phyloP scores from a whole-genome alignment of 2,797 vertebrate species.

The Melanotaenia nigrans region DNA sequence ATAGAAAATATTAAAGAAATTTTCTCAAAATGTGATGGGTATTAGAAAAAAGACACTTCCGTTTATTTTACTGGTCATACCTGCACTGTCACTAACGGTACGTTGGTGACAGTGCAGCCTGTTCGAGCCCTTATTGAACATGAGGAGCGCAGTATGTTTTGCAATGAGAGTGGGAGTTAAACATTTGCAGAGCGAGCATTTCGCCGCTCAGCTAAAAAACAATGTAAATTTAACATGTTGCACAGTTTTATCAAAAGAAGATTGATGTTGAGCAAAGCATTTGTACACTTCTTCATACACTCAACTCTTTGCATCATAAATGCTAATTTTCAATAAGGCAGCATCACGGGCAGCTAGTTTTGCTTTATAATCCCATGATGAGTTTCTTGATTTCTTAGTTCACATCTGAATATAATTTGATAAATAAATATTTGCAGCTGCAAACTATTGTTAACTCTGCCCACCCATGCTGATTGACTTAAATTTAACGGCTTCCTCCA shows the following conservation, averaged over 20 bases:
- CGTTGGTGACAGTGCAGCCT: neutral
- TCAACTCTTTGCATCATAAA: neutral
- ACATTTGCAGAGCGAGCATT: neutral
- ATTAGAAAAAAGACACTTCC: neutral
- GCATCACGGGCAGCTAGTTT: neutral
- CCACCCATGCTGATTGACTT: neutral
- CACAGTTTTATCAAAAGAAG: neutral
- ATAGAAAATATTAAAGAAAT: accelerated
- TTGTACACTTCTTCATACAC: too few relatives aligned
- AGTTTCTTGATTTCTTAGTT: neutral
- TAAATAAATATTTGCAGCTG: neutral
- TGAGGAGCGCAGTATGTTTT: neutral
- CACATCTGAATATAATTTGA: neutral
- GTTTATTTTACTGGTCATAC: neutral
- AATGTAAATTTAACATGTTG: neutral
- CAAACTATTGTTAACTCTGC: neutral
- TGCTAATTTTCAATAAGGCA: neutral
- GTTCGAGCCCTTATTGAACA: neutral
- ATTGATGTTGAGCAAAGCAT: neutral
- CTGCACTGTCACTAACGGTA: slow-evolving; percentile 7
- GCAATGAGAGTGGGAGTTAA: neutral
- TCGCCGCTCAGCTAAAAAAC: neutral
- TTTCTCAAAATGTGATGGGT: accelerated
- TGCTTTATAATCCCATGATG: neutral
- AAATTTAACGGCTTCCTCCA: neutral